phyloP scores from a whole-genome alignment of 2,888 invertebrate species.

The Orthosia cruda region DNA sequence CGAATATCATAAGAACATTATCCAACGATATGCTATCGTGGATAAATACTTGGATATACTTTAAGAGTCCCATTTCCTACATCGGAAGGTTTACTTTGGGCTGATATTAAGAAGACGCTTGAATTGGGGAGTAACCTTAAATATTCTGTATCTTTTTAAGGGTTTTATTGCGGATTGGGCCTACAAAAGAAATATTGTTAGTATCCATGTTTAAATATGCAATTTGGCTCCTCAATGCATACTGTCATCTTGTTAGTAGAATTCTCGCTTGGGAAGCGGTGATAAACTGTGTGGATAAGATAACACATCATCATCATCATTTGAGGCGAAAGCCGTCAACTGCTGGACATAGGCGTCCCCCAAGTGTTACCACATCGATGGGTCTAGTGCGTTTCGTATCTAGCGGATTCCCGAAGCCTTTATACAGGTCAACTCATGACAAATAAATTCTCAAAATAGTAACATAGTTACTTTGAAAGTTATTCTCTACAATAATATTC shows the following conservation, averaged over 20 bases:
- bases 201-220: not conserved
- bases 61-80: not conserved
- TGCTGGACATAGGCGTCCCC: no score
- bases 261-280: not conserved
- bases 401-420: no score
- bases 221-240: not conserved
- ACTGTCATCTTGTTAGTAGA: not conserved
- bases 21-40: not conserved
- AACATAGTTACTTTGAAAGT: not conserved
- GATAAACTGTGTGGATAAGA: no score
- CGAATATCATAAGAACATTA: slow-evolving; percentile 6
- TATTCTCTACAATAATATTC: slow-evolving; percentile 1
- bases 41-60: slow-evolving; percentile 3
- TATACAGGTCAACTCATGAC: no score
- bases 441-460: no score
- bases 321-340: no score
- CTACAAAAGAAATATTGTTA: not conserved
- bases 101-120: not conserved
- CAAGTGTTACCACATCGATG: no score
- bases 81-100: not conserved
- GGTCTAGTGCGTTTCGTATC: no score
- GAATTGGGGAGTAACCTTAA: not conserved
- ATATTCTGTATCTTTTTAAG: not conserved
- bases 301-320: no score
- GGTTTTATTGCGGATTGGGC: not conserved